phyloP scores from a whole-genome alignment of 2,888 invertebrate genomes.

The Crepidodera aurea region DNA sequence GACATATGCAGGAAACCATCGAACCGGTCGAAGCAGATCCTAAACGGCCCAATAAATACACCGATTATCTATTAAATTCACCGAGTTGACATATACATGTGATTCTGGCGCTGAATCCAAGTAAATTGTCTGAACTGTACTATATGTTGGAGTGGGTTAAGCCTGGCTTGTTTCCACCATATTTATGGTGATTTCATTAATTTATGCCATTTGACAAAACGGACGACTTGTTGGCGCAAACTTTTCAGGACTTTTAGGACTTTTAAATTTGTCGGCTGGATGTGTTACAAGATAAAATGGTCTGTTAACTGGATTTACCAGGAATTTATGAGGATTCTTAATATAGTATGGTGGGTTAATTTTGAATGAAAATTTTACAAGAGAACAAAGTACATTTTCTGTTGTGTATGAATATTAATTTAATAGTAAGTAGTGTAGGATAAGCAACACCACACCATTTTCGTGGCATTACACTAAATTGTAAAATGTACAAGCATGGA shows the following conservation, averaged over 20 bases:
- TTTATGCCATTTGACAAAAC: slow-evolving; percentile 28
- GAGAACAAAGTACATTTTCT: no score
- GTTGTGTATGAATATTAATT: no score
- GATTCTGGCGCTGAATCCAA: slow-evolving; percentile 41
- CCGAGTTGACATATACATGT: slow-evolving; percentile 40
- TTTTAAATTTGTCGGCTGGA: neutral
- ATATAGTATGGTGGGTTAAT: no score
- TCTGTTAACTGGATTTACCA: no score
- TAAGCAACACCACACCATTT: no score
- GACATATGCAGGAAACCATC: neutral
- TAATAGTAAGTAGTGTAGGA: no score
- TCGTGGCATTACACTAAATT: no score
- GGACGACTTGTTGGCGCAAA: slow-evolving; percentile 6
- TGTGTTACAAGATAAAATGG: neutral
- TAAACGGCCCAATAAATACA: slow-evolving; percentile 34
- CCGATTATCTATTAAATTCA: slow-evolving; percentile 38
- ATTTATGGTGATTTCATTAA: slow-evolving; percentile 42
- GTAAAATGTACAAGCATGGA: no score
- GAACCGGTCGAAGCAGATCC: slow-evolving; percentile 1
- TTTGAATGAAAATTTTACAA: no score
- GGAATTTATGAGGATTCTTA: no score
- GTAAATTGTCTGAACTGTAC: slow-evolving; percentile 40
- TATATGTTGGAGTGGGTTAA: slow-evolving; percentile 27
- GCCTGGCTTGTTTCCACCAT: slow-evolving; percentile 30
- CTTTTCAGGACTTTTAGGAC: neutral